Evolutionary conservation across 2,113 vertebrate species (phyloP), one percentile per base, ranked within the genome.

Genomic region (Amphilophus citrinellus): DNA sequence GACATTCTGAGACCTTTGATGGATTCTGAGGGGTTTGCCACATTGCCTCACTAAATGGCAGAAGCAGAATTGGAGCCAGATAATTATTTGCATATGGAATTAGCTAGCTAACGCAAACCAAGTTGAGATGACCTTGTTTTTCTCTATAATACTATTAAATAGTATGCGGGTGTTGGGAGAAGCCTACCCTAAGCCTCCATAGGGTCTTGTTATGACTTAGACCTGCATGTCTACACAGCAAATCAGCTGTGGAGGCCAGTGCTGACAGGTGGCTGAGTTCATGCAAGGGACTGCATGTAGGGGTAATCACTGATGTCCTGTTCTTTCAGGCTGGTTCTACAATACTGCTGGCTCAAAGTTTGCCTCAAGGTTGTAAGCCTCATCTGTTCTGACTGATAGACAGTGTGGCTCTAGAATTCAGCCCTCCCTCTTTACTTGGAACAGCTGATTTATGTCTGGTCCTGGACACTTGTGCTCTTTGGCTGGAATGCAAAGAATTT

Each of bases 401-500:
- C 87, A 57, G 78, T 60, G 65, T 50, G 78, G 62, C 65, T 68
- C 80, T 24, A 85, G 57, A 63, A 22, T 8, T 5, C 47, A 80
- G 57, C 57, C 73, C 80, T 65, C 47, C 73, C 83, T 62, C 44
- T 22, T 37, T 59, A 77, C 83, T 86, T 27, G 22, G 91, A 94
- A 92, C 93, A 95, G 93, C 92, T 95, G 95, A 96, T 96, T 96
- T 96, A 96, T 94, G 95, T 88, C 90, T 77, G 77, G 85, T 86
- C 87, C 80, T 84, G 83, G 93, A 93, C 92, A 94, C 93, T 96
- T 95, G 93, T 94, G 91, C 90, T 94, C 89, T 84, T 66, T 84
- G 77, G 80, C 79, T 91, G 94, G 95, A 96, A 96, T 96, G 91
- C 83, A 32, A 86, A 84, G 95, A 96, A 96, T 96, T 90, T 88